Percentiles rank a stretch among this genome's conserved stretches.
Conservation (phyloP, 1,140 invertebrate species). For the Drosophila murphyi region DNA sequence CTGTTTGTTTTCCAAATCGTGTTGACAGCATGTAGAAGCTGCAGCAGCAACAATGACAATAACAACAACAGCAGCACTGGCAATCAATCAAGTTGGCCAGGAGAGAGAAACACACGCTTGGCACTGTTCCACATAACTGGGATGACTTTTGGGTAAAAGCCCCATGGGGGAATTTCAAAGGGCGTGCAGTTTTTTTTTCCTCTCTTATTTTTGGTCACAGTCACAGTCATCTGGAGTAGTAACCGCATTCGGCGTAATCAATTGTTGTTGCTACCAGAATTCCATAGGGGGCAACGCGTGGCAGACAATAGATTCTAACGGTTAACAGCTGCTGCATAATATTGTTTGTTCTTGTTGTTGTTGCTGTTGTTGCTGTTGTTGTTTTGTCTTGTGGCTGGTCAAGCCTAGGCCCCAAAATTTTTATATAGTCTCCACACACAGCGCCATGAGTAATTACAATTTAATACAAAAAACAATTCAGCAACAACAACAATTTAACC, state of each 20-base stretch:
- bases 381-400: constrained; percentile 23
- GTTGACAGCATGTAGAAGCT: constrained; percentile 62
- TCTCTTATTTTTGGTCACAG: constrained; percentile 28
- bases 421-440: constrained; percentile 1
- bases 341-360: background rate
- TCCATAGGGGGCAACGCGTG: constrained; percentile 60
- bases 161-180: constrained; percentile 69
- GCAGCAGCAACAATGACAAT: constrained; percentile 15
- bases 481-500: constrained; percentile 33
- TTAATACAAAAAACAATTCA: constrained; percentile 64
- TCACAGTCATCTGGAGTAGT: constrained; percentile 60
- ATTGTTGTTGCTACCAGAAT: constrained; percentile 66
- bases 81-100: constrained; percentile 66
- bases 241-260: constrained; percentile 81
- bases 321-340: constrained; percentile 54
- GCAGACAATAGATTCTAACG: constrained; percentile 61
- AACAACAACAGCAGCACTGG: constrained; percentile 14
- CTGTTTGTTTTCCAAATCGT: constrained; percentile 70
- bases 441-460: constrained; percentile 72
- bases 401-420: constrained; percentile 17
- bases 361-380: constrained; percentile 29
- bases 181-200: constrained; percentile 30
- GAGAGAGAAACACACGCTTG: background rate
- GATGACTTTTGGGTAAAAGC: constrained; percentile 44
- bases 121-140: constrained; percentile 55